Evolutionary conservation across 1,140 invertebrate genomes (phyloP).

Genomic region (Diorhabda carinulata): DNA sequence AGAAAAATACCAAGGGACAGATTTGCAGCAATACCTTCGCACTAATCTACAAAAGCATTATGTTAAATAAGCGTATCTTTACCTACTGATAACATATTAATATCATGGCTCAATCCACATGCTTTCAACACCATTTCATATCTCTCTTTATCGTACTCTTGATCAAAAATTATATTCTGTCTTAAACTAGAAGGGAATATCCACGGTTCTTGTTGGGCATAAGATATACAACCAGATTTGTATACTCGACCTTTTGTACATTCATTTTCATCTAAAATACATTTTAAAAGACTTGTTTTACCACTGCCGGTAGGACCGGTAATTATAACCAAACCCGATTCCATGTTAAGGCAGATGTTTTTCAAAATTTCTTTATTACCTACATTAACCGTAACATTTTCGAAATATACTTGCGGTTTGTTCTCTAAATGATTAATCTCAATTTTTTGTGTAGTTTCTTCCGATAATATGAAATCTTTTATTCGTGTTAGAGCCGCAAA

Average conservation of each 20-base stretch:
- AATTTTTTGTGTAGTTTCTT: conserved; percentile 20
- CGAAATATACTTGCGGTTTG: conserved; percentile 24
- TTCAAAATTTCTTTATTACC: conserved; percentile 51
- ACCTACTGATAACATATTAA: conserved; percentile 23
- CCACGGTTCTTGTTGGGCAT: conserved; percentile 69
- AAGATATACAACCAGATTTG: conserved; percentile 58
- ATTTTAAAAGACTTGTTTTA: conserved; percentile 69
- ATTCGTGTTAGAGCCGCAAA: conserved; percentile 25
- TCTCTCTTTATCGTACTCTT: conserved; percentile 47
- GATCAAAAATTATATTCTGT: conserved; percentile 64
- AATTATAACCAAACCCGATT: conserved; percentile 61
- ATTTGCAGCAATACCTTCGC: too few relatives aligned
- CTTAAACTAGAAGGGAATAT: conserved; percentile 52
- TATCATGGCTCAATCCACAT: conserved; percentile 25
- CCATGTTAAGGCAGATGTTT: conserved; percentile 56
- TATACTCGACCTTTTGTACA: conserved; percentile 56
- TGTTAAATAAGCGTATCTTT: conserved; percentile 49
- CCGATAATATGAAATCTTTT: conserved; percentile 21
- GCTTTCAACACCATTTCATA: conserved; percentile 40
- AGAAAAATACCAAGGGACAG: too few relatives aligned
- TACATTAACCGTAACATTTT: conserved; percentile 19
- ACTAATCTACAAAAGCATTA: too few relatives aligned
- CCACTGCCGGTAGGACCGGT: conserved; percentile 77
- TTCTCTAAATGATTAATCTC: conserved; percentile 2
- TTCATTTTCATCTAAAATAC: conserved; percentile 67